phyloP scores from a whole-genome alignment of 1,140 invertebrate genomes.

The Drosophila pseudoananassae region DNA sequence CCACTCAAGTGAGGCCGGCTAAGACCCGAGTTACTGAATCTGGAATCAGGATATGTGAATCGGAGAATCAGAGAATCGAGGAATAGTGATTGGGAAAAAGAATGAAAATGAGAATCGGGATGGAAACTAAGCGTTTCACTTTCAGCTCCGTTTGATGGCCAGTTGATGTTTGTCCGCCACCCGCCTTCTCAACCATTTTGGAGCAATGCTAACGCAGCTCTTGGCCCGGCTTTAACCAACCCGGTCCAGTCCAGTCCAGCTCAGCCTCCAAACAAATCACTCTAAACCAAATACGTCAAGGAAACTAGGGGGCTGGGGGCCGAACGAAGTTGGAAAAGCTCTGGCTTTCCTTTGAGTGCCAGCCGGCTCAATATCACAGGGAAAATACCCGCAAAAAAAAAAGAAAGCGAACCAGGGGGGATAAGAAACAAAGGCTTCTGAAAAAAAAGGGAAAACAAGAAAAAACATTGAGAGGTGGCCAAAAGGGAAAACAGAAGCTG shows the following conservation, averaged over 20 bases:
- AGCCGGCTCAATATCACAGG: constrained; percentile 52
- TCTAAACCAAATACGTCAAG: constrained; percentile 78
- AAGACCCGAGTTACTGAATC: neutral
- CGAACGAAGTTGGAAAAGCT: constrained; percentile 3
- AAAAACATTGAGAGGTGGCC: constrained; percentile 22
- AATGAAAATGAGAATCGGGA: constrained; percentile 2
- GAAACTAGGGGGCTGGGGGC: constrained; percentile 16
- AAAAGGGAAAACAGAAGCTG: constrained; percentile 70
- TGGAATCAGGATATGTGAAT: constrained; percentile 6
- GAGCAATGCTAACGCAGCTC: constrained; percentile 24
- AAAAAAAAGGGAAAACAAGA: constrained; percentile 1
- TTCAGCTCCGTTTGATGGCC: constrained; percentile 73
- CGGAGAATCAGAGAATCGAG: neutral
- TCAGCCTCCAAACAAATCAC: constrained; percentile 57
- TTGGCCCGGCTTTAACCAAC: neutral
- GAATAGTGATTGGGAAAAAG: neutral
- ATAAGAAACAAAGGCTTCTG: constrained; percentile 36
- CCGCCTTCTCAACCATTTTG: constrained; percentile 20
- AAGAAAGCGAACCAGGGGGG: constrained; percentile 9
- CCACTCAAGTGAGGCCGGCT: constrained; percentile 1
- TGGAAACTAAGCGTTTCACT: constrained; percentile 65
- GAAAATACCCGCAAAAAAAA: constrained; percentile 70
- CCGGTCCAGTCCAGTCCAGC: neutral
- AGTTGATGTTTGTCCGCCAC: constrained; percentile 22
- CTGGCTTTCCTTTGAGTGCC: constrained; percentile 73